These are phyloP conservation scores for Trachurus trachurus DNA, from an alignment of 2,797 vertebrate species.

Conservation along the genomic window DNA sequence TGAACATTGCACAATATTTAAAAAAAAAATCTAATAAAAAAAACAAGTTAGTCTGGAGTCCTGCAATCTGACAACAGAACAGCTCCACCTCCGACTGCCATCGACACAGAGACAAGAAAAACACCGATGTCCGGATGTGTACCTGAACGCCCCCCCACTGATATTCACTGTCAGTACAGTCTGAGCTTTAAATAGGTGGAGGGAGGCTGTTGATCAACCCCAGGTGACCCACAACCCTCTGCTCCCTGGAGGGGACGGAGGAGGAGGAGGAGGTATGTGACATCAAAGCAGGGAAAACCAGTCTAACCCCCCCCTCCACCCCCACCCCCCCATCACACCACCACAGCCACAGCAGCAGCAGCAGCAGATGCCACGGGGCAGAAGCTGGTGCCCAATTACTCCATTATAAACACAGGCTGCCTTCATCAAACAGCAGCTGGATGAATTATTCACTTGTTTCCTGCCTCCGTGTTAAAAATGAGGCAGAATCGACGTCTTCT, in stretches of 20 bases:
- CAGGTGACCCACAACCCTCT: constrained; percentile 32
- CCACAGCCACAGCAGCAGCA: constrained; percentile 64
- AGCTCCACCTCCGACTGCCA: too few relatives aligned
- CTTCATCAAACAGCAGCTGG: constrained; percentile 74
- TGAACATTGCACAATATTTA: too few relatives aligned
- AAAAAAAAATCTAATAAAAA: too few relatives aligned
- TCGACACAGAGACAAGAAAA: too few relatives aligned
- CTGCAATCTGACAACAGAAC: too few relatives aligned
- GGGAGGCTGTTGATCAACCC: neutral
- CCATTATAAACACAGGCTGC: constrained; percentile 54
- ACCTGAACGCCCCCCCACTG: neutral
- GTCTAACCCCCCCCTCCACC: constrained; percentile 35
- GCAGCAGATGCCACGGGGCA: constrained; percentile 57
- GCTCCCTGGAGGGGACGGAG: constrained; percentile 39
- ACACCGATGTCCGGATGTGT: neutral
- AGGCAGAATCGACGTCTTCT: constrained; percentile 43
- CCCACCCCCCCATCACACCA: constrained; percentile 15
- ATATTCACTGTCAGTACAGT: constrained; percentile 11
- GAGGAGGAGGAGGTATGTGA: constrained; percentile 30
- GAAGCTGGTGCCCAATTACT: constrained; percentile 71
- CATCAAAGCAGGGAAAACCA: constrained; percentile 68
- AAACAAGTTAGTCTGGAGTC: too few relatives aligned
- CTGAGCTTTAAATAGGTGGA: constrained; percentile 10
- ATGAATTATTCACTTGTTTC: constrained; percentile 77
- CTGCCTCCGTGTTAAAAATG: constrained; percentile 49